Base-by-base conservation (phyloP, 2,797 vertebrate genomes). In the Heterohyrax brucei region DNA sequence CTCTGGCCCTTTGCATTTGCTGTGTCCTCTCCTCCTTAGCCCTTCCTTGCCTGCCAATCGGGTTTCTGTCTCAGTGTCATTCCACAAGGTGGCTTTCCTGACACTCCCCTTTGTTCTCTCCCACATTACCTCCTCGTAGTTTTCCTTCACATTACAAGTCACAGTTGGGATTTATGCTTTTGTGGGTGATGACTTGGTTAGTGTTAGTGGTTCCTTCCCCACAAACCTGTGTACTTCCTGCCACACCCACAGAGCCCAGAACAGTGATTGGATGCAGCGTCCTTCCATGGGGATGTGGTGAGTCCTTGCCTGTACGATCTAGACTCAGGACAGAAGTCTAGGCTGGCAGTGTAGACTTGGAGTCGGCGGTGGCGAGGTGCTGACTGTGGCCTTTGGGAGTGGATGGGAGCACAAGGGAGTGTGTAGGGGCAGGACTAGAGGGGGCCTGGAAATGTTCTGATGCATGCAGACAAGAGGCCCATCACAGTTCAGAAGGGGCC, bases 341-440 rank as follows among this genome's bases (percentile, higher is more conserved):
- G 61, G 48, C 91, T 22, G 48, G 81, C 53, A 4, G 21, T 0
- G 33, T 39, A 50, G 50, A 8, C 62, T 4, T 9, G 26, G 39
- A 13, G 3, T 88, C 1, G 0, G 13, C 24, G 0, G n/a, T 1
- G 21, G 75, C 18, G 19, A 28, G n/a, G 16, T 7, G 56, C n/a
- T n/a, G 76, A 30, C 0, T 18, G 24, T 59, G 7, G 50, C 48
- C 72, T 1, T 1, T 2, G 44, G 78, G 48, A 48, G 3, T 53
- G 30, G 90, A 62, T 0, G 44, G 79, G 56, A 61, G 18, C 64
- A 26, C 1, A 16, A 80, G 39, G n/a, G 30, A 33, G 39, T 0
- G 1, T 10, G 78, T 1, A 3, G 64, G 22, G 21, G 59, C 61
- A 62, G 61, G 68, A 7, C 0, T 21, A 28, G n/a, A 12, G 3